These are phyloP conservation scores for Ctenosaura bakeri DNA, from an alignment of 2,797 vertebrate genomes.

Conservation along the genomic window DNA sequence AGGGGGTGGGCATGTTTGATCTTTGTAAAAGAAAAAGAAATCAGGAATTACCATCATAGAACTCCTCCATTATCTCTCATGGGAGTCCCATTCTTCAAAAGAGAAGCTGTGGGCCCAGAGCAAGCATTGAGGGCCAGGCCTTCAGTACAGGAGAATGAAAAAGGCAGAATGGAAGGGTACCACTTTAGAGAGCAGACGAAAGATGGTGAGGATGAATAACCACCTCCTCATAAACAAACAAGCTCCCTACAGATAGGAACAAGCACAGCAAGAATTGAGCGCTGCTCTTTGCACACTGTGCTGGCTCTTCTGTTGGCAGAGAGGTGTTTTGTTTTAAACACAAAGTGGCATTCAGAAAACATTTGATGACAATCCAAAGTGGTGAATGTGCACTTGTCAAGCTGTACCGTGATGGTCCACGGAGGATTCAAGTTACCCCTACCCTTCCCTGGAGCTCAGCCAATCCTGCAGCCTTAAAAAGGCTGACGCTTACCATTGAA, in stretches of 20 bases:
- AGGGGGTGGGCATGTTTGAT: background rate
- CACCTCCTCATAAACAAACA: background rate
- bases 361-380: background rate
- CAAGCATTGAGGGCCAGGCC: background rate
- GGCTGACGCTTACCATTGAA: slow-evolving; percentile 86
- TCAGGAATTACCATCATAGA: background rate
- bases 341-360: background rate
- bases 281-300: background rate
- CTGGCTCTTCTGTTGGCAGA: background rate
- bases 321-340: background rate
- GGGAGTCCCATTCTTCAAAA: too few relatives aligned
- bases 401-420: too few relatives aligned
- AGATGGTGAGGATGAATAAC: background rate
- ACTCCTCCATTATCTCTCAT: background rate
- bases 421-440: background rate
- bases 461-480: background rate
- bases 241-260: background rate
- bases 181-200: background rate
- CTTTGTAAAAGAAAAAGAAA: background rate
- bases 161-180: background rate
- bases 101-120: background rate
- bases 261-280: background rate
- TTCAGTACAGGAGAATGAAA: background rate
- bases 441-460: background rate
- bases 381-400: too few relatives aligned